These are phyloP conservation scores for Pogonomyrmex barbatus DNA, from an alignment of 1,140 invertebrate species.

Conservation along the genomic window DNA sequence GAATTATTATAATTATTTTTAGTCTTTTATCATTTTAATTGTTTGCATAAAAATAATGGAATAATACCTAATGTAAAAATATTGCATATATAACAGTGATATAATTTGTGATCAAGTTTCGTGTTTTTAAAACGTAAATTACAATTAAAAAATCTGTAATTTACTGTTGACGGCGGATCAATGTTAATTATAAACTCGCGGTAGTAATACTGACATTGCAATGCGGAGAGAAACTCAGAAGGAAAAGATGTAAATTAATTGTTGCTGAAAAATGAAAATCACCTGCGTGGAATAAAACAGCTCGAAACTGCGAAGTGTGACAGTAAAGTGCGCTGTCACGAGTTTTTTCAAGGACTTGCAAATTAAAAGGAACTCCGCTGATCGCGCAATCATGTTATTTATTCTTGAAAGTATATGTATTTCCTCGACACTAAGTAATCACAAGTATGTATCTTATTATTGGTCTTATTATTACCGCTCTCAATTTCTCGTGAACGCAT, in stretches of 20 bases:
- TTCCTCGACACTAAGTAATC: slow-evolving; percentile 33
- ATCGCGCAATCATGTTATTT: slow-evolving; percentile 48
- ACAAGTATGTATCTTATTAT: slow-evolving; percentile 40
- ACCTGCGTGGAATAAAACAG: slow-evolving; percentile 5
- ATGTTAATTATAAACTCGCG: neutral
- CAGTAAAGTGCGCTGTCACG: neutral
- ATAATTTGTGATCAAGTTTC: neutral
- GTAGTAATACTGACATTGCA: neutral
- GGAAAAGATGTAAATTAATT: slow-evolving; percentile 7
- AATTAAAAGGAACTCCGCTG: slow-evolving; percentile 47
- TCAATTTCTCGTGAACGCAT: slow-evolving; percentile 40
- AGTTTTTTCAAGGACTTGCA: slow-evolving; percentile 28
- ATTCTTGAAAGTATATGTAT: slow-evolving; percentile 37
- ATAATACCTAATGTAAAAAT: neutral
- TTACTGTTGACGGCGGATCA: neutral
- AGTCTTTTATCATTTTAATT: neutral
- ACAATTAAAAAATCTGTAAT: neutral
- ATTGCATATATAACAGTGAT: neutral
- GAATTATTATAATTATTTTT: neutral
- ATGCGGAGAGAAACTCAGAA: neutral
- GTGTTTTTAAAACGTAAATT: neutral
- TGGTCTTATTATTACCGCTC: slow-evolving; percentile 26
- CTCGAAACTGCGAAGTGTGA: neutral
- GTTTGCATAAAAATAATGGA: neutral
- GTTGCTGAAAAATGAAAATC: slow-evolving; percentile 37